phyloP scores from a whole-genome alignment of 1,140 invertebrate genomes.

The Pararge aegeria region DNA sequence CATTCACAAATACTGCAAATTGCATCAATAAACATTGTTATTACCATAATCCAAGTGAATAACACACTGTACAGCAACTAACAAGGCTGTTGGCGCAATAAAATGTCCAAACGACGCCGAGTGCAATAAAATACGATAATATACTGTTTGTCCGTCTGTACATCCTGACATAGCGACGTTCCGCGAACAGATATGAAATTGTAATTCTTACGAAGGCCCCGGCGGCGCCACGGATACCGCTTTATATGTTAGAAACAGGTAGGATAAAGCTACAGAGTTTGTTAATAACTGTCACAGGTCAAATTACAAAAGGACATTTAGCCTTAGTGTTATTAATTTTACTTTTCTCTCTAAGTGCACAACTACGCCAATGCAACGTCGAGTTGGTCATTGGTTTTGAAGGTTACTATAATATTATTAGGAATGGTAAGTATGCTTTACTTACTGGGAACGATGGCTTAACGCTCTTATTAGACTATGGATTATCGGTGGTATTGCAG shows the following conservation, averaged over 20 bases:
- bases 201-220: conserved; percentile 11
- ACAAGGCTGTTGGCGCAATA: conserved; percentile 1
- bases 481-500: too few relatives aligned
- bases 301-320: too few relatives aligned
- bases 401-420: too few relatives aligned
- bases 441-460: too few relatives aligned
- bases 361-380: too few relatives aligned
- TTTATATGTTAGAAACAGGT: background rate
- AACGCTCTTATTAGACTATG: too few relatives aligned
- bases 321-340: too few relatives aligned
- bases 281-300: too few relatives aligned
- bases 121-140: conserved; percentile 1
- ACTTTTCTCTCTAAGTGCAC: too few relatives aligned
- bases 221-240: background rate
- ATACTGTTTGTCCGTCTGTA: background rate
- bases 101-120: background rate
- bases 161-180: conserved; percentile 2
- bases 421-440: too few relatives aligned
- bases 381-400: too few relatives aligned
- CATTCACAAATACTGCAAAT: too few relatives aligned
- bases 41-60: background rate
- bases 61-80: background rate
- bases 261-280: background rate
- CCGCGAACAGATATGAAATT: conserved; percentile 10
- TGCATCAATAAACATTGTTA: background rate